These are phyloP conservation scores for Sterna hirundo DNA, from an alignment of 2,113 vertebrate genomes.

Conservation along the genomic window DNA sequence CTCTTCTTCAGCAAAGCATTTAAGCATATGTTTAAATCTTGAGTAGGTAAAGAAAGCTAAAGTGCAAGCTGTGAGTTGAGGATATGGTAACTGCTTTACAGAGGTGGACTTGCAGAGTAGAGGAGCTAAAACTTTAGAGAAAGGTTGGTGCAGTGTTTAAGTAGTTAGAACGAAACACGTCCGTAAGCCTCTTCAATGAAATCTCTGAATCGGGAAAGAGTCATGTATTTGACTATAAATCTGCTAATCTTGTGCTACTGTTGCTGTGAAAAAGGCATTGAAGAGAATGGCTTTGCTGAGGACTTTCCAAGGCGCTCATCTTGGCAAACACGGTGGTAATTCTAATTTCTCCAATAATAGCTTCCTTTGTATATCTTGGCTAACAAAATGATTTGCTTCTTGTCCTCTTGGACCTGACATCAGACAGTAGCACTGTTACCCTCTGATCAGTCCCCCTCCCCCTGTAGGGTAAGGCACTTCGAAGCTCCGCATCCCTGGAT, in stretches of 20 bases:
- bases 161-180: background rate
- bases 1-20: background rate
- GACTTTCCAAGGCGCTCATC: background rate
- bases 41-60: background rate
- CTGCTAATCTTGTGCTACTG: background rate
- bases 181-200: background rate
- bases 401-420: background rate
- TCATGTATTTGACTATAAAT: background rate
- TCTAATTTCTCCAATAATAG: background rate
- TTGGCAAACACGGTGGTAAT: background rate
- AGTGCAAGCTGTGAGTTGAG: background rate
- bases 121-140: conserved; percentile 3
- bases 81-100: conserved; percentile 1
- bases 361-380: background rate
- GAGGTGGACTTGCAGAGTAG: conserved; percentile 8
- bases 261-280: background rate
- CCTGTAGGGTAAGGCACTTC: background rate
- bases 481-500: background rate
- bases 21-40: background rate
- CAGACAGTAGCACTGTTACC: background rate
- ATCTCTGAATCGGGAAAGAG: background rate
- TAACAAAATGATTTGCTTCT: background rate
- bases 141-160: conserved; percentile 8
- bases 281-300: background rate
- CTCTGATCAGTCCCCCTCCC: background rate